These are phyloP conservation scores for Suricata suricatta DNA, from an alignment of 2,113 vertebrate genomes.

Conservation along the genomic window DNA sequence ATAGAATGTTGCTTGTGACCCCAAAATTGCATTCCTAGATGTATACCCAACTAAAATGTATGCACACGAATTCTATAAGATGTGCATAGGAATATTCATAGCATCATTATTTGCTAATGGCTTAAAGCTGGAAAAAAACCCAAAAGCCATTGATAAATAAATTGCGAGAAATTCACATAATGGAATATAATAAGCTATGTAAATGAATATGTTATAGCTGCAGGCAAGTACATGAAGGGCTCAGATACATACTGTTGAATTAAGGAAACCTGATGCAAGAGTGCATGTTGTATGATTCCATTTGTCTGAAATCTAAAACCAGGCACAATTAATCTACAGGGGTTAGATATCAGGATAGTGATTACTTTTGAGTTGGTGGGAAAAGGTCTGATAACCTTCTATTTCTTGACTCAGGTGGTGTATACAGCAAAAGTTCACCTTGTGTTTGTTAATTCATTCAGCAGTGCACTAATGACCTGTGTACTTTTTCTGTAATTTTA, in stretches of 20 bases:
- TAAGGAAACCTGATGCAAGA: neutral
- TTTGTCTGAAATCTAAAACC: neutral
- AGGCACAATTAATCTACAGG: neutral
- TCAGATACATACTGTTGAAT: slow-evolving; percentile 3
- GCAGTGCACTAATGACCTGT: neutral
- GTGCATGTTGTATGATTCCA: neutral
- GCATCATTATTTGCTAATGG: neutral
- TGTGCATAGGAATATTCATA: neutral
- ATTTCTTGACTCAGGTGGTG: neutral
- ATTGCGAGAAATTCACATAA: neutral
- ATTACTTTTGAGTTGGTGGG: neutral
- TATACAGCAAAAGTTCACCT: neutral
- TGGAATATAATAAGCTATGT: neutral
- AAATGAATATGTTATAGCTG: neutral
- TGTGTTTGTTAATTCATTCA: neutral
- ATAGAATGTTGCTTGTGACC: neutral
- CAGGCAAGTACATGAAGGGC: neutral
- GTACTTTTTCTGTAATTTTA: slow-evolving; percentile 16
- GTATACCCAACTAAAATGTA: neutral
- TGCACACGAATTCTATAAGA: neutral
- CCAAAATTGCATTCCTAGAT: neutral
- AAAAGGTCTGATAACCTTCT: neutral
- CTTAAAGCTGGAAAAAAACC: slow-evolving; percentile 33
- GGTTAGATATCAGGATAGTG: neutral
- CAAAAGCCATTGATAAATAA: slow-evolving; percentile 25